Evolutionary conservation across 37 sponge, comb jelly and placozoan species (phyloP), one percentile per base, ranked within the genome.

Genomic region (Crambe crambe): DNA sequence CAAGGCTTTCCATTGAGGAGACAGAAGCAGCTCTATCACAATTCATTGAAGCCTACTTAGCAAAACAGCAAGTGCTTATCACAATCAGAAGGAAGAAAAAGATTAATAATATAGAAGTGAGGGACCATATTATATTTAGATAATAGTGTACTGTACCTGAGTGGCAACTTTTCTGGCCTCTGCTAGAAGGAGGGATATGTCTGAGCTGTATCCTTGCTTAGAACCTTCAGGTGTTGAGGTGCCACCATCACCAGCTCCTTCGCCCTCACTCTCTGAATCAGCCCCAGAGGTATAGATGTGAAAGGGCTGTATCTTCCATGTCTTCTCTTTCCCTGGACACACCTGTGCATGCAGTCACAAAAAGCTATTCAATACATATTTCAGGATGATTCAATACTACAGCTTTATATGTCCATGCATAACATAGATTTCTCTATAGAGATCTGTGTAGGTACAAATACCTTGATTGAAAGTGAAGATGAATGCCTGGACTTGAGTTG

Each of bases 251-350:
- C 47, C 74, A 2, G 0, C 38, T 20, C 21, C 37, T 12, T 34
- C n/a, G n/a, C n/a, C 39, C 43, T 62, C 63, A n/a, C 32, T 27
- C 35, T 64, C 65, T 22, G 77, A 77, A 37, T 77, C 77, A 63
- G 41, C 25, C 2, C 10, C 65, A 63, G 61, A 35, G 44, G 38
- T 39, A 12, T 12, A 40, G 42, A 77, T 77, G 6, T 42, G 64
- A 42, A 77, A 77, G 10, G 64, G 62, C 39, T 38, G 80, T 1
- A 80, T 70, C 31, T 70, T 54, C 80, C 80, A 80, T 71, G 80
- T 80, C 3, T 17, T 70, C 57, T 80, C 43, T 1, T 69, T 80
- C 26, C 80, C 35, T 3, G 80, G 80, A 38, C 43, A 41, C n/a
- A 80, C 60, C 80, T 80, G 36, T 8, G n/a, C n/a, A n/a, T n/a